These are phyloP conservation scores for Lysiphlebus fabarum DNA, from an alignment of 1,140 invertebrate species.

Conservation along the genomic window DNA sequence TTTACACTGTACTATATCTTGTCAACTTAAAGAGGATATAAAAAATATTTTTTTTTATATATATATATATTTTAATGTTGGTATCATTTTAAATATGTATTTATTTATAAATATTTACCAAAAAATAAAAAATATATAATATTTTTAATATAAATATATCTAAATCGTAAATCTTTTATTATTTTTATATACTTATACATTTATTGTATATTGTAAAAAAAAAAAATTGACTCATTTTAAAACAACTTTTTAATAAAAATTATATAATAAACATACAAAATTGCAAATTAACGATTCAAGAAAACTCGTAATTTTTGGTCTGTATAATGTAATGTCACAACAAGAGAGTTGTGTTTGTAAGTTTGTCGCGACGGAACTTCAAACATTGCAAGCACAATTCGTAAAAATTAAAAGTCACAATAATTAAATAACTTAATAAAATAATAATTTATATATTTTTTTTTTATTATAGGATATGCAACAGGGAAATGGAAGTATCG, in stretches of 20 bases:
- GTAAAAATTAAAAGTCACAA: constrained; percentile 42
- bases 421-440: not conserved
- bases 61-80: no score
- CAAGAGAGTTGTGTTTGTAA: constrained; percentile 54
- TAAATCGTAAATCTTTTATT: no score
- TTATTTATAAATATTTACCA: no score
- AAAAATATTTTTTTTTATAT: not conserved
- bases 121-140: not conserved
- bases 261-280: constrained; percentile 30
- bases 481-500: constrained; percentile 40
- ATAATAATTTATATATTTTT: constrained; percentile 7
- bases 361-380: constrained; percentile 54
- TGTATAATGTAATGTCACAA: constrained; percentile 57
- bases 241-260: no score
- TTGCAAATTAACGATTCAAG: constrained; percentile 50
- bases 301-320: constrained; percentile 52
- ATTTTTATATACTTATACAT: no score
- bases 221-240: no score
- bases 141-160: not conserved
- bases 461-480: constrained; percentile 41
- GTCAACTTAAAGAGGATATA: constrained; percentile 18
- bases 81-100: no score
- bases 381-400: constrained; percentile 48
- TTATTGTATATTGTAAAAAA: no score
- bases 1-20: constrained; percentile 22